Conservation (phyloP, 2,888 invertebrate genomes). For the Drosophila quinaria region DNA sequence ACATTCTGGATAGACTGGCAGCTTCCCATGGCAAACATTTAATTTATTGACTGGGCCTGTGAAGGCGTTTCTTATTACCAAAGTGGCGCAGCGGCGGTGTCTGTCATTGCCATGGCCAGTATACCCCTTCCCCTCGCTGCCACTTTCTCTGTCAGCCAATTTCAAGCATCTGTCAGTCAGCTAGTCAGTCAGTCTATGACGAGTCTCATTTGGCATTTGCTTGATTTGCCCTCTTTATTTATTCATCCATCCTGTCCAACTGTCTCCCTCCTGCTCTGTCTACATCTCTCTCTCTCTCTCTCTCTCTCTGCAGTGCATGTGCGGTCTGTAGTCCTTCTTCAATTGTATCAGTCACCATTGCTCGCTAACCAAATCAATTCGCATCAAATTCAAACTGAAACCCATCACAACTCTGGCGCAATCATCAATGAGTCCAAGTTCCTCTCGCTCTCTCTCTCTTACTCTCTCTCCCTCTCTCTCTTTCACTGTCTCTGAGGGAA, state of each 20-base stretch:
- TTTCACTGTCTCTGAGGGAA: slow-evolving; percentile 40
- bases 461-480: not conserved
- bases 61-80: slow-evolving; percentile 60
- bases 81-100: slow-evolving; percentile 49
- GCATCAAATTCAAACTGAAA: slow-evolving; percentile 66
- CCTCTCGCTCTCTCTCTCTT: not conserved
- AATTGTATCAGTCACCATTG: slow-evolving; percentile 62
- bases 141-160: not conserved
- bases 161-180: slow-evolving; percentile 41
- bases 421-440: slow-evolving; percentile 46
- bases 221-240: slow-evolving; percentile 79
- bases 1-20: slow-evolving; percentile 32
- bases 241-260: slow-evolving; percentile 68
- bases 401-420: slow-evolving; percentile 51
- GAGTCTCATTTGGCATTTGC: slow-evolving; percentile 75
- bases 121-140: not conserved
- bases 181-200: slow-evolving; percentile 62
- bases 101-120: slow-evolving; percentile 54
- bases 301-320: slow-evolving; percentile 1
- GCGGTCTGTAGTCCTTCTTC: slow-evolving; percentile 21
- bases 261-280: slow-evolving; percentile 23
- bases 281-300: slow-evolving; percentile 3
- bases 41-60: slow-evolving; percentile 60
- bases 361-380: slow-evolving; percentile 76
- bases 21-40: slow-evolving; percentile 46